These are phyloP conservation scores for Lates japonicus DNA, from an alignment of 2,797 vertebrate species.

Conservation along the genomic window DNA sequence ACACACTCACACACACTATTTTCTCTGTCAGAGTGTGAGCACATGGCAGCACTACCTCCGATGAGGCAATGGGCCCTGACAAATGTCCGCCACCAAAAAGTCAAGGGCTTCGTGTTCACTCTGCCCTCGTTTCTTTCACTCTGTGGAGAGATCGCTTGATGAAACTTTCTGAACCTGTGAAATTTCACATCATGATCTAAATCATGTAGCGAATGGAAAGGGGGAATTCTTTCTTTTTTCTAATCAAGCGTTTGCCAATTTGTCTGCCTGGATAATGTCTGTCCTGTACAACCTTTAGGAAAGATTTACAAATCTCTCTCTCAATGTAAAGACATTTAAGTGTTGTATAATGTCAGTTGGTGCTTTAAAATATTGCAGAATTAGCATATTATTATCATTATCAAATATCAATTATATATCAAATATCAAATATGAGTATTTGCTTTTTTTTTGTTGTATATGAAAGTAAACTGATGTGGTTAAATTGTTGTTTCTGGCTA, in stretches of 20 bases:
- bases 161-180: constrained; percentile 11
- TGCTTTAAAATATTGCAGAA: too few relatives aligned
- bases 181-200: neutral
- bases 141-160: neutral
- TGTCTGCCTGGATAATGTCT: neutral
- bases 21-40: constrained; percentile 55
- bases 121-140: constrained; percentile 36
- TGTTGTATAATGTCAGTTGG: neutral
- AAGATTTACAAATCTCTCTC: neutral
- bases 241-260: neutral
- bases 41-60: constrained; percentile 59
- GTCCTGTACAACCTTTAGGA: neutral
- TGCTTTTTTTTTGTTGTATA: neutral
- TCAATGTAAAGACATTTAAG: neutral
- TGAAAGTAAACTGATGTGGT: neutral
- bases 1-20: constrained; percentile 15
- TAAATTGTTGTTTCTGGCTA: too few relatives aligned
- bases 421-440: neutral
- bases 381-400: neutral
- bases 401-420: too few relatives aligned
- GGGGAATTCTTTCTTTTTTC: neutral
- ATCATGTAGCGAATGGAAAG: neutral
- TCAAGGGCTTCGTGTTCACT: constrained; percentile 53
- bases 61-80: constrained; percentile 68
- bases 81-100: constrained; percentile 67